These are phyloP conservation scores for Drosophila algonquin DNA, from an alignment of 2,888 invertebrate genomes.

Conservation along the genomic window DNA sequence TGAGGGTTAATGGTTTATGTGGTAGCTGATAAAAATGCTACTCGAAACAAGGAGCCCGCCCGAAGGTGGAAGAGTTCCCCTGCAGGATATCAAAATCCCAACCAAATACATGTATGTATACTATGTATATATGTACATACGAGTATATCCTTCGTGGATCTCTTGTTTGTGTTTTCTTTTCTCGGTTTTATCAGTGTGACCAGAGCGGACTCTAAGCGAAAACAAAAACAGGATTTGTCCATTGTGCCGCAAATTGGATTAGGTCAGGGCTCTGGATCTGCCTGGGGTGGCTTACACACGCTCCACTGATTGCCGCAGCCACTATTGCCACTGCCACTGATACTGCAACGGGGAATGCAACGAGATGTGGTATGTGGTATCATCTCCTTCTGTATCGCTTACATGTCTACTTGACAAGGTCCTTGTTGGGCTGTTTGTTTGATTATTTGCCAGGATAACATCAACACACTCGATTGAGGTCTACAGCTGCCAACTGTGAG, in stretches of 20 bases:
- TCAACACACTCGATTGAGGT: conserved; percentile 58
- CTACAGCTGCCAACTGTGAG: conserved; percentile 32
- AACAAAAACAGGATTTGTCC: conserved; percentile 75
- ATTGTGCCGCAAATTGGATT: conserved; percentile 78
- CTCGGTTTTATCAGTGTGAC: conserved; percentile 24
- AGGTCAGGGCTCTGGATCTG: conserved; percentile 53
- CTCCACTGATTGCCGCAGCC: conserved; percentile 47
- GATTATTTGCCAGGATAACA: conserved; percentile 77
- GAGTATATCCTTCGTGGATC: not conserved
- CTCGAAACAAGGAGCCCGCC: not conserved
- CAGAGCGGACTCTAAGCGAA: conserved; percentile 34
- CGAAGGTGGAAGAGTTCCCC: not conserved
- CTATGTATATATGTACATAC: no score
- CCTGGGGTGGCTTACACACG: conserved; percentile 51
- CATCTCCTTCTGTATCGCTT: conserved; percentile 62
- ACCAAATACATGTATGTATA: no score
- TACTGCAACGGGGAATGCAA: conserved; percentile 6
- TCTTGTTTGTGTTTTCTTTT: conserved; percentile 30
- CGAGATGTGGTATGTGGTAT: conserved; percentile 35
- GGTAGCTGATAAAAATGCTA: not conserved
- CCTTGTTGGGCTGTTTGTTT: conserved; percentile 53
- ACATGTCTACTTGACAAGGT: conserved; percentile 71
- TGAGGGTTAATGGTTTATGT: conserved; percentile 38
- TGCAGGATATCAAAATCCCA: not conserved
- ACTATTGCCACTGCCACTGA: conserved; percentile 7